Evolutionary conservation across 2,113 vertebrate species (phyloP).

Genomic region (Pseudolaguvia tuberculata): DNA sequence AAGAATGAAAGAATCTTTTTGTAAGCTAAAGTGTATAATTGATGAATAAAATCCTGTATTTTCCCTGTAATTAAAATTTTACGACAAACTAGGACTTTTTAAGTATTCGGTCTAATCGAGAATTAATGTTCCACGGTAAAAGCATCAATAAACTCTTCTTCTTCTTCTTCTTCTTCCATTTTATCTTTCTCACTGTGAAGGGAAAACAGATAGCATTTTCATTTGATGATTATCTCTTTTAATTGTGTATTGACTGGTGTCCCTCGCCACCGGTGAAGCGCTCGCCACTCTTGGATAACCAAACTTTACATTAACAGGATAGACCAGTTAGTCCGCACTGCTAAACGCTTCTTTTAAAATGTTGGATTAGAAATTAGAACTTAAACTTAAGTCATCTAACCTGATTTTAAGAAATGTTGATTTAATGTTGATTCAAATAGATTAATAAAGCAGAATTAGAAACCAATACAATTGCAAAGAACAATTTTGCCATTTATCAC

Average conservation of each 20-base stretch:
- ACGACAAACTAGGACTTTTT: too few relatives aligned
- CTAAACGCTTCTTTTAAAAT: too few relatives aligned
- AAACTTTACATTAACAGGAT: constrained; percentile 42
- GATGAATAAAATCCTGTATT: background rate
- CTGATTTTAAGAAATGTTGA: background rate
- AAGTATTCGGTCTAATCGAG: constrained; percentile 43
- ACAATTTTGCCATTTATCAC: constrained; percentile 44
- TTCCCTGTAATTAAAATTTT: constrained; percentile 46
- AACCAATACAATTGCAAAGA: constrained; percentile 50
- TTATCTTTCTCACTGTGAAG: constrained; percentile 56
- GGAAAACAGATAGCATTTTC: constrained; percentile 47
- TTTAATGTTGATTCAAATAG: too few relatives aligned
- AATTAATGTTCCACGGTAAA: constrained; percentile 51
- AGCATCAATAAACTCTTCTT: constrained; percentile 55
- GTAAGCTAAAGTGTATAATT: too few relatives aligned
- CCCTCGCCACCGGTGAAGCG: constrained; percentile 38
- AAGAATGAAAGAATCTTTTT: too few relatives aligned
- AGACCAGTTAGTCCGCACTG: background rate
- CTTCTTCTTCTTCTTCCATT: constrained; percentile 61
- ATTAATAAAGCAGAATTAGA: constrained; percentile 48
- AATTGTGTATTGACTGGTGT: constrained; percentile 15
- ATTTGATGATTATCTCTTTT: constrained; percentile 56
- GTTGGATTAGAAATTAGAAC: too few relatives aligned
- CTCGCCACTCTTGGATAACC: constrained; percentile 47
- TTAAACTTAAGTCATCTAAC: constrained; percentile 44